Evolutionary conservation across 2,113 vertebrate genomes (phyloP).

Genomic region (Indicator maculatus): DNA sequence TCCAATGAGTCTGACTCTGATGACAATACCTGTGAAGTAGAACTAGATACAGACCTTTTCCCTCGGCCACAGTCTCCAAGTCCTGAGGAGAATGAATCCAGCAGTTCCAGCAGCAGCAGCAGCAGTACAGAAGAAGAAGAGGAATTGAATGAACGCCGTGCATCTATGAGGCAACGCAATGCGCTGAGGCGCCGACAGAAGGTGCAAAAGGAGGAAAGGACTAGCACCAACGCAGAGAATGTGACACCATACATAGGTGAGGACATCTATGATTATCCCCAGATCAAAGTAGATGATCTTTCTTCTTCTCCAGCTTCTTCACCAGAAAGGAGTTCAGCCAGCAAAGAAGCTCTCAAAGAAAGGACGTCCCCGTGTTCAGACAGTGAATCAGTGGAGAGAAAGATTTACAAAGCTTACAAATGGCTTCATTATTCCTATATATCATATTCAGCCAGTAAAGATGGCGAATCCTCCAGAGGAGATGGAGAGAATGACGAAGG

Average conservation of each 20-base stretch:
- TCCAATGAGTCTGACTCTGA: constrained; percentile 90
- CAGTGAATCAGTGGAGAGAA: constrained; percentile 81
- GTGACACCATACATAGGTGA: constrained; percentile 81
- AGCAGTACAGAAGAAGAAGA: constrained; percentile 83
- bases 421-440: constrained; percentile 85
- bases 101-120: constrained; percentile 87
- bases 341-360: constrained; percentile 70
- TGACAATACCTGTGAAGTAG: constrained; percentile 80
- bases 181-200: constrained; percentile 85
- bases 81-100: constrained; percentile 88
- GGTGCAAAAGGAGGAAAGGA: constrained; percentile 80
- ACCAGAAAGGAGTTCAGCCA: constrained; percentile 72
- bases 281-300: constrained; percentile 89
- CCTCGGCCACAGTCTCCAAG: constrained; percentile 91
- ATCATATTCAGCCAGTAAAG: constrained; percentile 80
- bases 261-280: constrained; percentile 92
- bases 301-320: constrained; percentile 87
- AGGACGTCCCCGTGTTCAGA: constrained; percentile 75
- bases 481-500: constrained; percentile 76
- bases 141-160: constrained; percentile 83
- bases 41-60: constrained; percentile 86
- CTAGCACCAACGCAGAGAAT: constrained; percentile 64
- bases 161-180: constrained; percentile 86
- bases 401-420: constrained; percentile 85
- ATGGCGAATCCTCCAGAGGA: constrained; percentile 75